Conservation (phyloP, 2,113 vertebrate species). For the Ammodramus savannarum region DNA sequence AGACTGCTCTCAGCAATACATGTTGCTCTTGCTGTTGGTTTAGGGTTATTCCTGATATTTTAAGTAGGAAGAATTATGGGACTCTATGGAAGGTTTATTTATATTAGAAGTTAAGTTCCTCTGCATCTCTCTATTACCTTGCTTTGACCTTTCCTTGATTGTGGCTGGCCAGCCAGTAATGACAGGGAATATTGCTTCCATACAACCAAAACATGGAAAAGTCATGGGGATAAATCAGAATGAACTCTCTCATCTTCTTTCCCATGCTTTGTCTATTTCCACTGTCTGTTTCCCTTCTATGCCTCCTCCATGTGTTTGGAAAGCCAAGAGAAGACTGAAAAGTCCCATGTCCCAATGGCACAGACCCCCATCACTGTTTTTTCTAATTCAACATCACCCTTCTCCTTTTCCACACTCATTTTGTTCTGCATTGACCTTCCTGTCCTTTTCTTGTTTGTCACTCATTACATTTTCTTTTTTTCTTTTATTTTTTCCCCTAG, state of each 20-base stretch:
- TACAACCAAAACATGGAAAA: conserved; percentile 21
- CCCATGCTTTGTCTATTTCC: not conserved
- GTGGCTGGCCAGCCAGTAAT: not conserved
- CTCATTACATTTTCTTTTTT: not conserved
- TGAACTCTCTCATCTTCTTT: conserved; percentile 18
- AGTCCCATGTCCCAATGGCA: not conserved
- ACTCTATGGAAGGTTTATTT: conserved; percentile 40
- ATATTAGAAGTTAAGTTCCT: conserved; percentile 28
- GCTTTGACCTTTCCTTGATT: conserved; percentile 34
- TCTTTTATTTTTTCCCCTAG: not conserved
- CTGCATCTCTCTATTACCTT: conserved; percentile 8
- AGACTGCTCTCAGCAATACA: not conserved
- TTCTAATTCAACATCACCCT: not conserved
- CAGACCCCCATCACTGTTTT: not conserved
- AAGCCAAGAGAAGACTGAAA: not conserved
- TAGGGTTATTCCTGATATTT: conserved; percentile 45
- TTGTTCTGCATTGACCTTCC: not conserved
- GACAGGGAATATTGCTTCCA: conserved; percentile 27
- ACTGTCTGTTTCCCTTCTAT: not conserved
- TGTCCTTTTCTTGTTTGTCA: not conserved
- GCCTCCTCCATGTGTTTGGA: not conserved
- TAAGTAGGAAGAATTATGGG: conserved; percentile 51
- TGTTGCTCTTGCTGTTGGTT: not conserved
- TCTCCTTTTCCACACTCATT: not conserved
- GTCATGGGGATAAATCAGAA: conserved; percentile 23